These are phyloP conservation scores for Cheilosia vulpina DNA, from an alignment of 2,888 invertebrate species.

Conservation along the genomic window DNA sequence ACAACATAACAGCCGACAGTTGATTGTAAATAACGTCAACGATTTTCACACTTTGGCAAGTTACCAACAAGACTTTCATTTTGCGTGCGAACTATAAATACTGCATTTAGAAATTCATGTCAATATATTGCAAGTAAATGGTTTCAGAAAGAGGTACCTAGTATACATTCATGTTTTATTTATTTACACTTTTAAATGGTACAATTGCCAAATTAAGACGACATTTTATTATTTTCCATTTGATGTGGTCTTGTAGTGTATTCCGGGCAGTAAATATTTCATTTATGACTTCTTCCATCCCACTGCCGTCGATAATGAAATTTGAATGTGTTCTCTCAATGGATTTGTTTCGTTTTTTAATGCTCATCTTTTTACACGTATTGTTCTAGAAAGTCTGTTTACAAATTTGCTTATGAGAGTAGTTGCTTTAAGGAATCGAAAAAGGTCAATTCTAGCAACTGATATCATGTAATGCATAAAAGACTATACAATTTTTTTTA, in stretches of 20 bases:
- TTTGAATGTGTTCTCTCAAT: not conserved
- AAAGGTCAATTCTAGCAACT: too few species aligned
- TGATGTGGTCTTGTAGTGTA: conserved; percentile 4
- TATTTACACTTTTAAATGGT: not conserved
- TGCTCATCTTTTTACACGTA: not conserved
- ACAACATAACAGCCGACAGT: conserved; percentile 7
- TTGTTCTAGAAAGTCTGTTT: not conserved
- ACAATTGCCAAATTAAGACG: not conserved
- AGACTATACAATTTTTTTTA: not conserved
- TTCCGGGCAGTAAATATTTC: not conserved
- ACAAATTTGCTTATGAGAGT: not conserved
- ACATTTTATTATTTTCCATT: conserved; percentile 5
- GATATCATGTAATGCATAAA: too few species aligned
- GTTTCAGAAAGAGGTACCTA: not conserved
- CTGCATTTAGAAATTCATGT: conserved; percentile 26
- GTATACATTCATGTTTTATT: not conserved
- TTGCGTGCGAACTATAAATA: conserved; percentile 40
- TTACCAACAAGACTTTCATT: conserved; percentile 23
- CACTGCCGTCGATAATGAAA: not conserved
- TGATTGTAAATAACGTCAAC: conserved; percentile 38
- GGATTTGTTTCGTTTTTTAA: too few species aligned
- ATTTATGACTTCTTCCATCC: conserved; percentile 3
- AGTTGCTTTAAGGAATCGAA: not conserved
- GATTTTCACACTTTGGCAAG: conserved; percentile 24
- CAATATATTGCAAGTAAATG: conserved; percentile 33